Percentiles rank a stretch among this genome's conserved stretches.
These are phyloP conservation scores for Aulostomus chinensis DNA, from an alignment of 2,797 vertebrate genomes.

Conservation along the genomic window DNA sequence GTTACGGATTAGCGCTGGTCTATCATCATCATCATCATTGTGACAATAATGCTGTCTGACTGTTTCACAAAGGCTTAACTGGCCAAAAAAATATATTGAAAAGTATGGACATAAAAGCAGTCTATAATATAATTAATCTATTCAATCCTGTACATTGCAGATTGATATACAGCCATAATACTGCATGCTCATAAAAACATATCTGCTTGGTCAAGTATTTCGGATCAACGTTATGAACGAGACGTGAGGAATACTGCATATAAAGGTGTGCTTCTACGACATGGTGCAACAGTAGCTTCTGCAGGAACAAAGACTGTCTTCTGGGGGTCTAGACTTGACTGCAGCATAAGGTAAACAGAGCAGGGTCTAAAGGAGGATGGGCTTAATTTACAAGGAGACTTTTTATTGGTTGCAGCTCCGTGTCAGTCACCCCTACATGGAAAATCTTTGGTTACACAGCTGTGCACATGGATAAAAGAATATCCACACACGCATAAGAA, in stretches of 20 bases:
- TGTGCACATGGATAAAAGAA: slow-evolving; percentile 53
- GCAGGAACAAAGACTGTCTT: slow-evolving; percentile 32
- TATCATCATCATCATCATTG: slow-evolving; percentile 30
- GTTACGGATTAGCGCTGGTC: slow-evolving; percentile 37
- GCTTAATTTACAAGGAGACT: slow-evolving; percentile 3
- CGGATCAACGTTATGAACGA: neutral
- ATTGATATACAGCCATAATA: neutral
- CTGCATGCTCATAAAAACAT: neutral
- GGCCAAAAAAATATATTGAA: no score
- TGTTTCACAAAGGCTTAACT: neutral
- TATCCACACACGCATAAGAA: slow-evolving; percentile 59
- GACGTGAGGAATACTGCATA: neutral
- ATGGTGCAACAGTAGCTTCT: neutral
- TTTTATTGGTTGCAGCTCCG: slow-evolving; percentile 54
- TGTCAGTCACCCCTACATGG: slow-evolving; percentile 58
- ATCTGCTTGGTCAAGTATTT: neutral
- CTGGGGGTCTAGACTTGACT: slow-evolving; percentile 29
- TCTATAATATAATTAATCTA: no score
- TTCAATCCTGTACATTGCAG: neutral
- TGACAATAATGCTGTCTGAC: slow-evolving; percentile 1
- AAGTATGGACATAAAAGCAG: no score
- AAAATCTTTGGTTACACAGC: slow-evolving; percentile 52
- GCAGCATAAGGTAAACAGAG: slow-evolving; percentile 69
- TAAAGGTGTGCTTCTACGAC: neutral
- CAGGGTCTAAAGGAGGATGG: slow-evolving; percentile 36